Base-by-base conservation (phyloP, 2,888 invertebrate genomes). In the Adelognathus sp. region DNA sequence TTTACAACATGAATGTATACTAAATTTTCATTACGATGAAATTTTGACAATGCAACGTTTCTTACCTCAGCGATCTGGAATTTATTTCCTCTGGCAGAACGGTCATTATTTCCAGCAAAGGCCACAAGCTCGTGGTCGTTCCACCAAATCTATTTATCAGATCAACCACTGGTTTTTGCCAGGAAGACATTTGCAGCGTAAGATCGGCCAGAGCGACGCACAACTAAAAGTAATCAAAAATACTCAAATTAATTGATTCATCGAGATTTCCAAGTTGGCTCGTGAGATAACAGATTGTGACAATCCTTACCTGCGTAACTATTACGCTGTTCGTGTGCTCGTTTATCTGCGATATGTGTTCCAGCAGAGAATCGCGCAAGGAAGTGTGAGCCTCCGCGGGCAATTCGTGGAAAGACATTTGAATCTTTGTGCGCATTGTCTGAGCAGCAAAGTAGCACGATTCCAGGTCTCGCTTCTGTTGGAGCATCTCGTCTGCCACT, bases 361-460 rank as follows among this genome's bases (percentile, higher is more conserved):
- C 94, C 76, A 99, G 92, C 54, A 99, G 92, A 0, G 99, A 98
- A 92, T 99, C 97, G 83, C 98, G 93, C 27, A 99, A 93, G 0
- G 98, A 97, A 83, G 94, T 92, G 84, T 98, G 96, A 4, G 98
- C 96, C 84, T 96, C 96, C 5, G 94, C 89, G 0, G 99, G 98
- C 80, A 99, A 92, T 92, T 99, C 99, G 85, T 97, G 96, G 89
- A 99, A 97, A 75, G 96, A 97, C 81, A 95, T 94, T 90, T 97
- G 97, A 61, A 98, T 98, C 93, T 99, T 99, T 27, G 97, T 96
- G 86, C 99, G 94, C 96, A 99, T 97, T 1, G 99, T 99, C 92
- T 99, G 99, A 9, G 99, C 98, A 58, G 98, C 99, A 93, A 99
- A 99, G 90, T 98, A 99, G 92, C 98, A 98, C 2, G 98, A 97